These are phyloP conservation scores for Thalpophila matura DNA, from an alignment of 2,888 invertebrate genomes.

Conservation along the genomic window DNA sequence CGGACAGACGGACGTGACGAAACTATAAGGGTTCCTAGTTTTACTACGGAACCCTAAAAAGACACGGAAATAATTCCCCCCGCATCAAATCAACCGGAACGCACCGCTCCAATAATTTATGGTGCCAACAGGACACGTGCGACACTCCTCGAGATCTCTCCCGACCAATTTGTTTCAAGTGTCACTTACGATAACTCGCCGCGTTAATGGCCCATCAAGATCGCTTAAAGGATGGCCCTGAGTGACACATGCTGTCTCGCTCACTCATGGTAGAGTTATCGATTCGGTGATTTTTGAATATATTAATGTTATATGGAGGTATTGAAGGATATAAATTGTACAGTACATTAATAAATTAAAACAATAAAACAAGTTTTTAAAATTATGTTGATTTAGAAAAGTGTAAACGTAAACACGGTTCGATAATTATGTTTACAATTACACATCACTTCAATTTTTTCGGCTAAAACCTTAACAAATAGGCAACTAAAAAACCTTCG, in stretches of 20 bases:
- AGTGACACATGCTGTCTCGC: slow-evolving; percentile 52
- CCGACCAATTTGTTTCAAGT: slow-evolving; percentile 74
- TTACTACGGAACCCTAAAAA: no score
- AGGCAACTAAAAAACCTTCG: no score
- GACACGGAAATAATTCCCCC: neutral
- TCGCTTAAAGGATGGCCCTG: slow-evolving; percentile 66
- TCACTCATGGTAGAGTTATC: slow-evolving; percentile 38
- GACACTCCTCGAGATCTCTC: slow-evolving; percentile 48
- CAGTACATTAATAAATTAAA: no score
- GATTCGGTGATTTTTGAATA: slow-evolving; percentile 37
- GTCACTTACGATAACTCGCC: slow-evolving; percentile 75
- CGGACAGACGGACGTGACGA: no score
- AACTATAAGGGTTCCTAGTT: no score
- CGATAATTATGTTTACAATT: no score
- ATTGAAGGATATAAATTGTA: neutral
- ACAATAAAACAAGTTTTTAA: neutral
- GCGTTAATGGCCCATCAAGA: slow-evolving; percentile 75
- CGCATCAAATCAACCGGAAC: neutral
- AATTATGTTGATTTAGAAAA: no score
- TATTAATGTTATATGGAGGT: slow-evolving; percentile 14
- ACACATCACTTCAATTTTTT: no score
- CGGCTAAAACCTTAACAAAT: no score
- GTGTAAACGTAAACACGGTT: no score
- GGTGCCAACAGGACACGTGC: slow-evolving; percentile 46
- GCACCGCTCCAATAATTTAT: slow-evolving; percentile 40